phyloP scores from a whole-genome alignment of 2,113 vertebrate species.

The Oreochromis niloticus region DNA sequence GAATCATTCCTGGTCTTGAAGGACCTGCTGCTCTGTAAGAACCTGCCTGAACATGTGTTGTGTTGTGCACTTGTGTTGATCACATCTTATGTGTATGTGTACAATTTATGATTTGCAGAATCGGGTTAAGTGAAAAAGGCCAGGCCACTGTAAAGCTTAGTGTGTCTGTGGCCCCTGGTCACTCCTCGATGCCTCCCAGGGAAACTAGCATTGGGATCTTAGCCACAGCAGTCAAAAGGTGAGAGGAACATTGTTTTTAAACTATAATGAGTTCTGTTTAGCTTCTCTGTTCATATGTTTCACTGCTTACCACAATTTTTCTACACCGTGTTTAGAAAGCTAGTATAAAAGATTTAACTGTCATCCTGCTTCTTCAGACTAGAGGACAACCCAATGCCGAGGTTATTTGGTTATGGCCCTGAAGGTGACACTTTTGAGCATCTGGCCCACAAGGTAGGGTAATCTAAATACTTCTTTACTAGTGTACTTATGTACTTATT shows the following conservation, averaged over 20 bases:
- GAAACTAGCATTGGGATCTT: conserved; percentile 91
- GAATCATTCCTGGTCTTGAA: no score
- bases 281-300: neutral
- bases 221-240: conserved; percentile 85
- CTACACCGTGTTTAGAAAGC: rapidly evolving
- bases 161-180: no score
- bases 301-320: neutral
- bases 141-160: no score
- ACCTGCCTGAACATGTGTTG: no score
- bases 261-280: neutral
- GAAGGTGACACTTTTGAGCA: conserved; percentile 37
- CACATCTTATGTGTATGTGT: no score
- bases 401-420: conserved; percentile 80
- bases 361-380: conserved; percentile 70
- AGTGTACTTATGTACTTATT: no score
- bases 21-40: no score
- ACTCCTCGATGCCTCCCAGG: conserved; percentile 70
- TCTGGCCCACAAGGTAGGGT: no score
- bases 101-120: no score
- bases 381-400: conserved; percentile 84
- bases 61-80: no score
- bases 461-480: no score
- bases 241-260: neutral
- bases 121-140: no score
- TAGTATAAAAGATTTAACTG: neutral